These are phyloP conservation scores for Athalia rosae DNA, from an alignment of 2,888 invertebrate genomes.

Conservation along the genomic window DNA sequence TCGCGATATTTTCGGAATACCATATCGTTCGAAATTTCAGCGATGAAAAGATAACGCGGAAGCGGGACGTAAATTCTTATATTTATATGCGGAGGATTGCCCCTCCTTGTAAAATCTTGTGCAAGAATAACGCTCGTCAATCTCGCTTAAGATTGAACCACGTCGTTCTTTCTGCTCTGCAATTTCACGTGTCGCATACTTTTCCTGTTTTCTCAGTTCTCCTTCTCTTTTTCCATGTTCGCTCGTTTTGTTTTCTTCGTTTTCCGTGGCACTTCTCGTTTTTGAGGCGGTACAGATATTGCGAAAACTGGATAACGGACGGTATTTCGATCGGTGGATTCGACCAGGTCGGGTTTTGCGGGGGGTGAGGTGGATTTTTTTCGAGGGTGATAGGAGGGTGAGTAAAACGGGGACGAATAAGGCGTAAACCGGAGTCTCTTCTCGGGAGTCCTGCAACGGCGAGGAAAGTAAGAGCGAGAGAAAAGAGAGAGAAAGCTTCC, in stretches of 20 bases:
- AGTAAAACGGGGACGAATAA: slow-evolving; percentile 35
- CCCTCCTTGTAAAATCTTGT: not conserved
- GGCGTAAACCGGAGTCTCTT: slow-evolving; percentile 8
- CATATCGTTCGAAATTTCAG: too few species aligned
- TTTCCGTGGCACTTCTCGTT: too few species aligned
- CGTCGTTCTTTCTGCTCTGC: not conserved
- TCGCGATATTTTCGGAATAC: too few species aligned
- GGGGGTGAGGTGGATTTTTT: too few species aligned
- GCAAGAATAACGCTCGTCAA: not conserved
- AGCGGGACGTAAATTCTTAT: too few species aligned
- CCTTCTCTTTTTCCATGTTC: not conserved
- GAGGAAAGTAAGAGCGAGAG: slow-evolving; percentile 48
- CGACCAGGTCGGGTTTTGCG: too few species aligned
- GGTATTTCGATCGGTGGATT: too few species aligned
- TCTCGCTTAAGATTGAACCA: not conserved
- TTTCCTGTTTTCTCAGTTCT: not conserved
- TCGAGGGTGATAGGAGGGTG: not conserved
- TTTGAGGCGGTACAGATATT: too few species aligned
- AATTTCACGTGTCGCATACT: not conserved
- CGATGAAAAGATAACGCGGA: too few species aligned
- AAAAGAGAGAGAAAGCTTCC: slow-evolving; percentile 54
- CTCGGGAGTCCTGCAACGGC: too few species aligned
- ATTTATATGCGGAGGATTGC: too few species aligned
- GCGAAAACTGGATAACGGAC: too few species aligned
- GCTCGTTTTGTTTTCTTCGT: not conserved